Evolutionary conservation across 1,140 invertebrate species (phyloP), one percentile per base, ranked within the genome.

Genomic region (Caenorhabditis remanei): DNA sequence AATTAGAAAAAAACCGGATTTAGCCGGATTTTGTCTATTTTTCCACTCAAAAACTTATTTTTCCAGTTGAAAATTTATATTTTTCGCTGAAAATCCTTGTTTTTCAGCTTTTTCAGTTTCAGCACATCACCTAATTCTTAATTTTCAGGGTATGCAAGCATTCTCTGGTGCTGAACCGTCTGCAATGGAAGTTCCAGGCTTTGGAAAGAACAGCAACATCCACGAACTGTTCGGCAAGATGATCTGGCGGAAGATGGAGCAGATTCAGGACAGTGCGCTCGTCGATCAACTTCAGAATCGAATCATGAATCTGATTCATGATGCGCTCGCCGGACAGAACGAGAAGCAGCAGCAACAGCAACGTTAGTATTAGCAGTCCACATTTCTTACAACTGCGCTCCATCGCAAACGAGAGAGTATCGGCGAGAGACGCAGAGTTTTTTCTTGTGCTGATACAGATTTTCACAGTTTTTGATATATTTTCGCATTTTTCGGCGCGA

Each of bases 141-240:
- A 19, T 40, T 40, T 19, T 14, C 4, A 24, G 19, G 24, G 41
- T 84, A 11, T 58, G 82, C 85, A 75, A 41, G 32, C 11, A 32
- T 79, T 85, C 48, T 65, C 48, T 24, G 86, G 43, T 24, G 19
- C 71, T 24, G 71, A 79, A 43, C 46, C 71, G 24, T 46, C 40
- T 43, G 65, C 65, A 14, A 79, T 79, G 71, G 71, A 87, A 50
- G 86, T 87, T 24, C 86, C 86, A 41, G 86, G 86, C 16, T 87
- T 87, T 43, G 86, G 86, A 50, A 87, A 56, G 50, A 87, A 87
- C 79, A 79, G 65, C 79, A 87, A 71, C 79, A 87, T 87, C 24
- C 86, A 87, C 40, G 86, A 87, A n/a, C 61, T 87, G 9, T 87
- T 87, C 82, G 86, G 86, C 48, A 87, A 87, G 75, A 87, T 87